Conservation (phyloP, 2,113 vertebrate genomes). For the Pagrus major region DNA sequence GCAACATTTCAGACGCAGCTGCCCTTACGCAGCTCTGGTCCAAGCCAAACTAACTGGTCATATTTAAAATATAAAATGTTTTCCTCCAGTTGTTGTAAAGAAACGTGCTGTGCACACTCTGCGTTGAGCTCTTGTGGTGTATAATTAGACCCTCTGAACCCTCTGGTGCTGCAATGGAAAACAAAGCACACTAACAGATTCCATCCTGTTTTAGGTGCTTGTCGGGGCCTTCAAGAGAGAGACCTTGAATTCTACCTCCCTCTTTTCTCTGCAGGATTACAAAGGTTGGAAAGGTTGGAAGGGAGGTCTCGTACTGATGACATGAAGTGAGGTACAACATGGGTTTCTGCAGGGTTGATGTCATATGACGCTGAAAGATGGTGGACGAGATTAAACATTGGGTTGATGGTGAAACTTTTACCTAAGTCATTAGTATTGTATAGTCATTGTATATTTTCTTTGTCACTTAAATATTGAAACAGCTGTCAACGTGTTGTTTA, state of each 20-base stretch:
- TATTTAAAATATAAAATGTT: constrained; percentile 8
- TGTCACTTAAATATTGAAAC: too few species aligned
- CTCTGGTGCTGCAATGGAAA: constrained; percentile 48
- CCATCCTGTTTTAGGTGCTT: constrained; percentile 30
- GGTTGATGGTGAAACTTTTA: too few species aligned
- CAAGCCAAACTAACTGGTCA: constrained; percentile 34
- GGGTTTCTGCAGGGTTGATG: too few species aligned
- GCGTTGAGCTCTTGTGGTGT: constrained; percentile 32
- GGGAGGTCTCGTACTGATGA: too few species aligned
- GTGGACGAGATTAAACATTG: too few species aligned
- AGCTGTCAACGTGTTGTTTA: too few species aligned
- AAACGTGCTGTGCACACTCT: constrained; percentile 8
- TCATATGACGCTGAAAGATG: too few species aligned
- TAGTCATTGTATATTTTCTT: too few species aligned
- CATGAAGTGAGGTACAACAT: neutral
- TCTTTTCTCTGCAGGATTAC: neutral
- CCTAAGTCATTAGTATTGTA: too few species aligned
- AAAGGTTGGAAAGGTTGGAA: neutral
- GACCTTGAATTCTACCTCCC: neutral
- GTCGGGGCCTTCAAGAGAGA: constrained; percentile 6
- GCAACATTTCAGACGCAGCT: constrained; percentile 2
- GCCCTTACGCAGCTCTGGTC: constrained; percentile 8
- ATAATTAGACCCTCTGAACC: constrained; percentile 55
- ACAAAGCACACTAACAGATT: constrained; percentile 25
- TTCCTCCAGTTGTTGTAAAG: constrained; percentile 45